Conservation (phyloP, 2,888 invertebrate genomes). For the Eupithecia pulchellata region DNA sequence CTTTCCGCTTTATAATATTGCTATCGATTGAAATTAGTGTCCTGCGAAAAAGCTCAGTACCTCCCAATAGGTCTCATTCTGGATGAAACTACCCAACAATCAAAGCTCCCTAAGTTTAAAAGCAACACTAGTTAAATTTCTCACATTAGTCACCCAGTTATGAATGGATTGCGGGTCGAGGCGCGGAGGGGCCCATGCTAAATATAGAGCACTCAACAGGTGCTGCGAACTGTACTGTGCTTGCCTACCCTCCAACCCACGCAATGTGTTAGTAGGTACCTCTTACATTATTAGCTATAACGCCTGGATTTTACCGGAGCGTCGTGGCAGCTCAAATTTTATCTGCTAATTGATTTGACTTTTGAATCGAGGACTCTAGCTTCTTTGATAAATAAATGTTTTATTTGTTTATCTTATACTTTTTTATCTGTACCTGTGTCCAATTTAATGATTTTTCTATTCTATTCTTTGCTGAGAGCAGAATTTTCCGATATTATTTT, state of each 20-base stretch:
- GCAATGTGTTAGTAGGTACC: slow-evolving; percentile 40
- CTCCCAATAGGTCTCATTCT: background rate
- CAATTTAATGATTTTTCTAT: too few species aligned
- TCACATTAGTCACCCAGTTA: slow-evolving; percentile 80
- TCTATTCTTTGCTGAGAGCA: background rate
- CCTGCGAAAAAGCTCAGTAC: background rate
- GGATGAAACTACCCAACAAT: background rate
- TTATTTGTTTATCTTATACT: too few species aligned
- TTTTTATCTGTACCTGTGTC: too few species aligned
- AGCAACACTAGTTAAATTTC: slow-evolving; percentile 54
- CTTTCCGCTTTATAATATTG: too few species aligned
- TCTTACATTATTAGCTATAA: slow-evolving; percentile 22
- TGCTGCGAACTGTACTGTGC: slow-evolving; percentile 63
- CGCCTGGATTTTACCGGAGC: background rate
- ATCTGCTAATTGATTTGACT: background rate
- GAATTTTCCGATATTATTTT: too few species aligned
- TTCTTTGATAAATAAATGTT: too few species aligned
- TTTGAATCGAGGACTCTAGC: background rate
- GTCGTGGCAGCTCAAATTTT: background rate
- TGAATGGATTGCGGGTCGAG: slow-evolving; percentile 68
- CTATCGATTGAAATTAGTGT: background rate
- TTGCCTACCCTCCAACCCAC: slow-evolving; percentile 62
- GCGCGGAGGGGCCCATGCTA: slow-evolving; percentile 59
- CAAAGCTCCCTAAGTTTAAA: background rate
- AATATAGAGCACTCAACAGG: slow-evolving; percentile 79